These are phyloP conservation scores for Fistularia commersonii DNA, from an alignment of 2,797 vertebrate species.

Conservation along the genomic window DNA sequence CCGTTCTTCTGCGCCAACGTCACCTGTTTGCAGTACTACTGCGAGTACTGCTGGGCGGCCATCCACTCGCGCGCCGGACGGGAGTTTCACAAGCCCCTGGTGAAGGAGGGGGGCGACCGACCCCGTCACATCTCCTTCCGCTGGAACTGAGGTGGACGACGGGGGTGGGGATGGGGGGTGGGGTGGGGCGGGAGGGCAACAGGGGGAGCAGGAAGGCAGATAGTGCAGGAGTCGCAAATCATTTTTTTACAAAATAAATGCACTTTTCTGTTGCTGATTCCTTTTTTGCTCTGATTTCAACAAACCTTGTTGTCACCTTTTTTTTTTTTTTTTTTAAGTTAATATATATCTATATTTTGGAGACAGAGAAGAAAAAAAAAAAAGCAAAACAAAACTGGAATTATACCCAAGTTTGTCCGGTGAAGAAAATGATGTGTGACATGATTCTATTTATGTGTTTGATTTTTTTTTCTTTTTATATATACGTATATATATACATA, in stretches of 20 bases:
- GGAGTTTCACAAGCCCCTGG: constrained; percentile 99
- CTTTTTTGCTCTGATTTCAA: constrained; percentile 77
- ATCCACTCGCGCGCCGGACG: constrained; percentile 97
- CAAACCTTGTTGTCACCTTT: constrained; percentile 47
- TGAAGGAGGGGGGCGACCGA: constrained; percentile 98
- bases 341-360: constrained; percentile 77
- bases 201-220: constrained; percentile 65
- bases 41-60: constrained; percentile 99
- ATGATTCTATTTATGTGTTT: constrained; percentile 73
- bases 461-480: too few species aligned
- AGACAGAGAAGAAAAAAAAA: constrained; percentile 57
- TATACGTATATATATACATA: too few species aligned
- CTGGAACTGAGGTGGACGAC: constrained; percentile 87
- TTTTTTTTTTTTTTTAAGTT: constrained; percentile 62
- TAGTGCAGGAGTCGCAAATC: constrained; percentile 79
- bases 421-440: constrained; percentile 67
- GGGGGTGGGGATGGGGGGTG: not conserved
- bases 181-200: constrained; percentile 51
- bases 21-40: constrained; percentile 99
- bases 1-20: constrained; percentile 99
- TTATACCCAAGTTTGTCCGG: constrained; percentile 71
- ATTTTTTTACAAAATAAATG: constrained; percentile 87
- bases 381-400: constrained; percentile 58
- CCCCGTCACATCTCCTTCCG: constrained; percentile 99
- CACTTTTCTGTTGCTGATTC: constrained; percentile 97